Evolutionary conservation across 2,888 invertebrate species (phyloP), one percentile per base, ranked within the genome.

Genomic region (Merodon equestris): DNA sequence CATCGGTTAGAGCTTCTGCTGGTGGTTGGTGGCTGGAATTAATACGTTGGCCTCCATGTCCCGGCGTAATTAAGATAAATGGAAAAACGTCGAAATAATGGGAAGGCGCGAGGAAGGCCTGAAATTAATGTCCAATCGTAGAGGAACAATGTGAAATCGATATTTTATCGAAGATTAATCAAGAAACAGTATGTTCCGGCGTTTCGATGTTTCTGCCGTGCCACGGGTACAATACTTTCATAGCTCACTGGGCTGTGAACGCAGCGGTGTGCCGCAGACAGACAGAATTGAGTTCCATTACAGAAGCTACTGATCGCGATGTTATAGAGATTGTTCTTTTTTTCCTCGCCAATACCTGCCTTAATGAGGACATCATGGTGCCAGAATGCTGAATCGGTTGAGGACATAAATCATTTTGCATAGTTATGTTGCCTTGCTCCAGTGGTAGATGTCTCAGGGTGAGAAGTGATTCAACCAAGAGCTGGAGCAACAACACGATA

Each of bases 21-120:
- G 27, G 7, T 27, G 27, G 40, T 15, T 48, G 38, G 19, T 66
- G 60, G 19, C 48, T 60, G 54, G 70, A 54, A 76, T 76, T 64
- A 66, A 76, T 76, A 71, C 56, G 47, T 56, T 67, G 71, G 72
- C 66, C 71, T 67, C 61, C 66, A 67, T 67, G 61, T 72, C 51
- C 36, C 66, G 72, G 72, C 67, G 61, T 77, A 77, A 77, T 77
- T 77, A 77, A 77, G 76, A 77, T 77, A 72, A 77, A 77, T 77
- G 71, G 67, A 67, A 61, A 51, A 57, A 61, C 56, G 56, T 72
- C 67, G 57, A 72, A 72, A 51, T 47, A 18, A 34, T 27, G 42
- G 48, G 56, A 51, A 45, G 51, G 56, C 50, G 14, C 40, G 50
- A 45, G 56, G 50, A 19, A 42, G 44, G 10, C 44, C 13, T 45